phyloP scores from a whole-genome alignment of 2,797 vertebrate genomes.

The Pseudochaenichthys georgianus region DNA sequence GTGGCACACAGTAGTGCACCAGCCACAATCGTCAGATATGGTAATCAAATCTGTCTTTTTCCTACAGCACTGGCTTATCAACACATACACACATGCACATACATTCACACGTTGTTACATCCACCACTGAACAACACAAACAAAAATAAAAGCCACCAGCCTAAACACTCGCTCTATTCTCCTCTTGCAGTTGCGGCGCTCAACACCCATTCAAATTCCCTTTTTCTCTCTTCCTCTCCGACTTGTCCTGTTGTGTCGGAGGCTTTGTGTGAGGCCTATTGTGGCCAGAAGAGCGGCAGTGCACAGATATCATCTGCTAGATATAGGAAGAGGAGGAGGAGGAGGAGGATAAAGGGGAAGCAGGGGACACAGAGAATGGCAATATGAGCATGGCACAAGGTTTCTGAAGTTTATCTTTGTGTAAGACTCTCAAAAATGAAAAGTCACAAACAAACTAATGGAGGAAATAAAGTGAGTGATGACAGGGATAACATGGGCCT shows the following conservation, averaged over 20 bases:
- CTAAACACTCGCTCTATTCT: conserved; percentile 71
- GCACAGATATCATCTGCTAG: conserved; percentile 76
- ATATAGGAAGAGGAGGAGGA: conserved; percentile 56
- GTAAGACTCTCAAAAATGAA: conserved; percentile 46
- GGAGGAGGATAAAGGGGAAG: conserved; percentile 30
- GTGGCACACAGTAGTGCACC: conserved; percentile 47
- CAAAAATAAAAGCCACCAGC: conserved; percentile 75
- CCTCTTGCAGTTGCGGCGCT: conserved; percentile 38
- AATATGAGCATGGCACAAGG: conserved; percentile 49
- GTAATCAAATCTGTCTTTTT: conserved; percentile 68
- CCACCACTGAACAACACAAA: conserved; percentile 67
- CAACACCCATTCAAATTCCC: conserved; percentile 59
- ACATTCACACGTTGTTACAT: conserved; percentile 40
- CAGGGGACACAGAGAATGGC: conserved; percentile 39
- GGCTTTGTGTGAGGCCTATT: conserved; percentile 78
- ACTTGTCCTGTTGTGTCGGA: conserved; percentile 66
- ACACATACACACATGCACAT: conserved; percentile 36
- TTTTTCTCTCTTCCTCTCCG: conserved; percentile 60
- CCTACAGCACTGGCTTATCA: conserved; percentile 63
- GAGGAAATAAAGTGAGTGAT: conserved; percentile 8
- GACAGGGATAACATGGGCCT: background rate
- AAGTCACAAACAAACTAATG: conserved; percentile 36
- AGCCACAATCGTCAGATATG: conserved; percentile 73
- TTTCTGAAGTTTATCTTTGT: conserved; percentile 58
- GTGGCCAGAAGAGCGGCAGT: conserved; percentile 62